Base-by-base conservation (phyloP, 2,888 invertebrate genomes). In the Watsonalla binaria region DNA sequence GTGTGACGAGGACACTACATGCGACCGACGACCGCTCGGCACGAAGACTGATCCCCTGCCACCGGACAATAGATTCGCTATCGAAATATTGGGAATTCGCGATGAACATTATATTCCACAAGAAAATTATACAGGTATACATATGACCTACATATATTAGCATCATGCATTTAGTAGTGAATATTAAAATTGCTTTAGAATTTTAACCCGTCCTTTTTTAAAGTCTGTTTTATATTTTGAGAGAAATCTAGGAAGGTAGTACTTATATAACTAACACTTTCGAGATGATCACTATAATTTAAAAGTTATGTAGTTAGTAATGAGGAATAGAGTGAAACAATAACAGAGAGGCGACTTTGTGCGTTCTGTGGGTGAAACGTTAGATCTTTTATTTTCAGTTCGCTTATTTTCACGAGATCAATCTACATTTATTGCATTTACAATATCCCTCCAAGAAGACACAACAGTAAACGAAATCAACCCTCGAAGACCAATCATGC, bases 361-460 rank as follows among this genome's bases (percentile, higher is more conserved):
- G 37, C 1, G 37, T 37, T 7, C 0, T 37, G 37, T 37, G 37
- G 6, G 5, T 37, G 6, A 6, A 37, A 37, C 37, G 2, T 37
- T 37, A 1, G 1, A 24, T 45, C 35, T 45, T 46, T 48, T 56
- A 8, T n/a, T 77, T 76, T 24, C 69, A 89, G 89, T 89, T 34
- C 72, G 74, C 2, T 66, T 89, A 6, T 78, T 71, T 51, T 74
- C 87, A 0, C 73, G 74, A 46, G 84, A 86, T 33, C 64, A 61
- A 8, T 70, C 84, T 0, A 70, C 78, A 0, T 90, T 90, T 61
- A 89, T 87, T 14, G 90, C 86, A 0, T 90, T 88, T 54, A 81
- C 85, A 1, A 87, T 90, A 66, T 86, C 80, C 2, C 74, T 82
- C 0, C 75, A 68, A 24, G 88, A 79, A 51, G 86, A 86, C 34